Conservation (phyloP, 2,888 invertebrate genomes). For the Flabesymbios commensalis region DNA sequence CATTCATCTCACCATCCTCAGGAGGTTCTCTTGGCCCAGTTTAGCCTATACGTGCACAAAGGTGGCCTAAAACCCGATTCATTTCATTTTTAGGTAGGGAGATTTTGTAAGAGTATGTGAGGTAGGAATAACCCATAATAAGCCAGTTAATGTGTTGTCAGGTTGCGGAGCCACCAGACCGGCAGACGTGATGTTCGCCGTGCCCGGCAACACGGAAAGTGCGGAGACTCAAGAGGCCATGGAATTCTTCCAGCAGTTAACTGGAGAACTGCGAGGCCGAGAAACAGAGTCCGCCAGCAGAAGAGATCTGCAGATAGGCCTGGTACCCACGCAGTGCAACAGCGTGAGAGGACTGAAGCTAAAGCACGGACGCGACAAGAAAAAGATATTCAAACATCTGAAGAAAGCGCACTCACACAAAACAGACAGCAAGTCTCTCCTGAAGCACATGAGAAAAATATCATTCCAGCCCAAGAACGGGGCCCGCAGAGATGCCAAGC, state of each 20-base stretch:
- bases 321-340: slow-evolving; percentile 32
- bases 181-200: slow-evolving; percentile 25
- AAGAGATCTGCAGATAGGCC: slow-evolving; percentile 18
- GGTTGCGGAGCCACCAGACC: slow-evolving; percentile 20
- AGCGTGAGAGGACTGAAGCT: slow-evolving; percentile 37
- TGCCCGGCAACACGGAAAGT: slow-evolving; percentile 11
- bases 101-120: too few species aligned
- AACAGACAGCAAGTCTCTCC: slow-evolving; percentile 9
- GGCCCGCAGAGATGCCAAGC: slow-evolving; percentile 27
- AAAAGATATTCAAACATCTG: background rate
- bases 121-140: too few species aligned
- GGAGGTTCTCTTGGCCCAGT: too few species aligned
- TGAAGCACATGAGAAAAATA: slow-evolving; percentile 34
- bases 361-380: slow-evolving; percentile 17
- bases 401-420: background rate
- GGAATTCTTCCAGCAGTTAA: slow-evolving; percentile 17
- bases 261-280: slow-evolving; percentile 11
- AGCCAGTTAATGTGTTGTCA: too few species aligned
- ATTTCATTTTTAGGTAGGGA: too few species aligned
- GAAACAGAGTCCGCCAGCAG: too few species aligned
- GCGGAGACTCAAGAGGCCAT: slow-evolving; percentile 11
- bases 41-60: too few species aligned
- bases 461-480: slow-evolving; percentile 34
- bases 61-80: too few species aligned
- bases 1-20: too few species aligned